These are phyloP conservation scores for Isichthys henryi DNA, from an alignment of 2,113 vertebrate species.

Conservation along the genomic window DNA sequence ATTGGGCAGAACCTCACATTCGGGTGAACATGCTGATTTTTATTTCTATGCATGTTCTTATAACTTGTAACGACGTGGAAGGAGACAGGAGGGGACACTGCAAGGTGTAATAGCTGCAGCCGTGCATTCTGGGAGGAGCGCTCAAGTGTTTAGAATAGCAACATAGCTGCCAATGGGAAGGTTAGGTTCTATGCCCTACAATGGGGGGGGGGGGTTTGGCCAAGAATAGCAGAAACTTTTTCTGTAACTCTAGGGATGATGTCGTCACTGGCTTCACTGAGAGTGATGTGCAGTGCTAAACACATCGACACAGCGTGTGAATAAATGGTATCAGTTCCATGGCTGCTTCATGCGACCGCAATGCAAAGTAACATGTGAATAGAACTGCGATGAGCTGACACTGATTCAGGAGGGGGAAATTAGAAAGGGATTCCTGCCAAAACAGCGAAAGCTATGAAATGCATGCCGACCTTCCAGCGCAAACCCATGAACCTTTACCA, in stretches of 20 bases:
- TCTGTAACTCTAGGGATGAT: not conserved
- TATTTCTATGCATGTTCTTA: not conserved
- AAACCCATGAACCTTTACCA: not conserved
- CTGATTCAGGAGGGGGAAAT: not conserved
- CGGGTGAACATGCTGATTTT: too few species aligned
- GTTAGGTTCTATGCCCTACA: not conserved
- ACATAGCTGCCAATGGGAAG: conserved; percentile 6
- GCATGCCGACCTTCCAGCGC: not conserved
- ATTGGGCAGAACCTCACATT: not conserved
- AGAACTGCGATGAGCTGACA: not conserved
- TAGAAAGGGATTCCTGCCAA: not conserved
- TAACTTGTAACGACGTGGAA: not conserved
- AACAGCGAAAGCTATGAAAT: not conserved
- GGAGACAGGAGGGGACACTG: not conserved
- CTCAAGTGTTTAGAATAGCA: not conserved
- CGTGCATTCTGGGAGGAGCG: not conserved
- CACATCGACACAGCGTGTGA: not conserved
- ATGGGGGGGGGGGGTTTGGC: not conserved
- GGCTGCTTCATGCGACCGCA: not conserved
- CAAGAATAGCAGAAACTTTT: not conserved
- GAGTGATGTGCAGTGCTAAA: not conserved
- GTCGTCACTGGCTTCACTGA: not conserved
- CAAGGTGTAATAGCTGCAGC: not conserved
- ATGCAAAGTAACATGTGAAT: not conserved
- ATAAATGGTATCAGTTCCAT: not conserved